Conservation (phyloP, 2,888 invertebrate genomes). For the Minunthozetes semirufus region DNA sequence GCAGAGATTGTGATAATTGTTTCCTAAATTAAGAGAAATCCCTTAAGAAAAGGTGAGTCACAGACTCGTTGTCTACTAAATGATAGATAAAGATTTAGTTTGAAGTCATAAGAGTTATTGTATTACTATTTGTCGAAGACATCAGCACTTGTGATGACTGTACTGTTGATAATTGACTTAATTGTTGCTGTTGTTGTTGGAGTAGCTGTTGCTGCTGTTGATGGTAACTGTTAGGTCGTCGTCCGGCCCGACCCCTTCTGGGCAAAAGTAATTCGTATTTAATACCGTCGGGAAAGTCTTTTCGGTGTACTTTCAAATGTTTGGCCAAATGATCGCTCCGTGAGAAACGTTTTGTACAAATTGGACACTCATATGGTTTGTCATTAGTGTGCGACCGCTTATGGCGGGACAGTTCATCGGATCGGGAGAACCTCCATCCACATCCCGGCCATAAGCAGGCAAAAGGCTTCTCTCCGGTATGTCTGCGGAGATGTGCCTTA, state of each 20-base stretch:
- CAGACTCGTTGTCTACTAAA: not conserved
- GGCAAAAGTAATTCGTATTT: constrained; percentile 31
- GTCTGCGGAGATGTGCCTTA: constrained; percentile 76
- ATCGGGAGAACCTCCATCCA: constrained; percentile 85
- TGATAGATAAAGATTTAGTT: not conserved
- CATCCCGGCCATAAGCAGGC: constrained; percentile 62
- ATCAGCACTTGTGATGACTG: not conserved
- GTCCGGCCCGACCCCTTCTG: constrained; percentile 33
- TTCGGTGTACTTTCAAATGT: constrained; percentile 61
- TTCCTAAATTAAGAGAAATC: too few species aligned
- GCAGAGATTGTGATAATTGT: too few species aligned
- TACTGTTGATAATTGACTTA: not conserved
- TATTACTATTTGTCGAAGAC: not conserved
- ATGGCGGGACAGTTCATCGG: constrained; percentile 87
- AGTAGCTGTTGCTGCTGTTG: constrained; percentile 6
- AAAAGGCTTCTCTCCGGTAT: constrained; percentile 62
- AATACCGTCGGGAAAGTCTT: constrained; percentile 38
- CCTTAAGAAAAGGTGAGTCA: too few species aligned
- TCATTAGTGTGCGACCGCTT: constrained; percentile 89
- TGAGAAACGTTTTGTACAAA: constrained; percentile 82
- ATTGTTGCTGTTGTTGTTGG: constrained; percentile 14
- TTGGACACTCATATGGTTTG: constrained; percentile 81
- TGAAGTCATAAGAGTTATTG: not conserved
- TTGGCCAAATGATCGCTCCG: constrained; percentile 89
- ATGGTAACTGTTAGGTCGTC: constrained; percentile 32